Base-by-base conservation (phyloP, 2,888 invertebrate species). In the Hirtodrosophila trivittata region DNA sequence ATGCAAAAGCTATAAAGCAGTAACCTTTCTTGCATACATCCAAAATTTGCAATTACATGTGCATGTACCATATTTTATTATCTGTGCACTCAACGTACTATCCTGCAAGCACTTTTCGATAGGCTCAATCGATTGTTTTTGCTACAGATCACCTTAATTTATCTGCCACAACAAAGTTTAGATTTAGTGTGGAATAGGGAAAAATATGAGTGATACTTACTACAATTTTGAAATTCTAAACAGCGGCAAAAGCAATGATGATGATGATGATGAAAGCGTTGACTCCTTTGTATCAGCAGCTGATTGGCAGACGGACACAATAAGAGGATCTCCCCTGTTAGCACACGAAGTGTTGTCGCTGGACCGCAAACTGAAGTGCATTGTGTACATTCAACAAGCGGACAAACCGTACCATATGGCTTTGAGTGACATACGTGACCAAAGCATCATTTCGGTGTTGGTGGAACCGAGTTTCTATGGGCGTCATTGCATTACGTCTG, bases 381-480 rank as follows among this genome's bases (percentile, higher is more conserved):
- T 85, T n/a, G 25, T 62, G 9, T 10, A 46, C 3, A 67, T 85
- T 10, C 54, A 65, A 7, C 64, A 85, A 39, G 51, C 55, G 18
- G 75, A 85, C 41, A 30, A 25, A 3, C 30, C 32, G 1, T 85
- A 73, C 28, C 58, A 75, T n/a, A 10, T 3, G 8, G 85, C 78
- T 0, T 14, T 80, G 0, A 38, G 13, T 1, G 85, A 85, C n/a
- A 82, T 80, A 5, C 25, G 26, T 0, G 68, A 72, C 6, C 82
- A 80, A 41, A 7, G 13, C 9, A 68, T 50, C 3, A 45, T 80
- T 12, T 85, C 78, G 3, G 10, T 80, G 3, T 6, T 80, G 10
- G 51, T 73, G 8, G 78, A 82, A 39, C 83, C 80, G 0, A 75
- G 66, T 9, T 85, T 85, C 12, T 75, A 73, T 39, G 86, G 86